Evolutionary conservation across 2,113 vertebrate genomes (phyloP).

Genomic region (Chaetodon auriga): DNA sequence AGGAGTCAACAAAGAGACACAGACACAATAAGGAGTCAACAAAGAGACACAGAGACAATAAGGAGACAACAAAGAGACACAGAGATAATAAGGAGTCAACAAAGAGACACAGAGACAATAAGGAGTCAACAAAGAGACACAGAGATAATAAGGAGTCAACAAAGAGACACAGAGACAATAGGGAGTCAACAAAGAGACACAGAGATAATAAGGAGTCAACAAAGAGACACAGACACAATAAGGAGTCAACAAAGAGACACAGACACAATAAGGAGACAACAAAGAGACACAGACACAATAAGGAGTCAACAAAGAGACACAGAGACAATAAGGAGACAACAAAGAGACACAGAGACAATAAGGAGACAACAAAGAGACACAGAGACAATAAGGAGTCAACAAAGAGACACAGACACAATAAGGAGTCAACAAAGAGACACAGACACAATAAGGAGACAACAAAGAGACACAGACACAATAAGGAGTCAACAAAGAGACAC

Average conservation of each 20-base stretch:
- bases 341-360: neutral
- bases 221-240: neutral
- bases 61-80: neutral
- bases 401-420: neutral
- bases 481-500: too few relatives aligned
- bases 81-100: neutral
- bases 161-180: neutral
- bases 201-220: too few relatives aligned
- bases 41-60: neutral
- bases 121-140: too few relatives aligned
- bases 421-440: neutral
- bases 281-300: too few relatives aligned
- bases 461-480: too few relatives aligned
- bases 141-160: neutral
- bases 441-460: neutral
- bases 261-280: neutral
- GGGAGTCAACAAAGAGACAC: too few relatives aligned
- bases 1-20: too few relatives aligned
- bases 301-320: too few relatives aligned
- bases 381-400: too few relatives aligned
- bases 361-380: too few relatives aligned
- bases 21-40: too few relatives aligned
- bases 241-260: neutral
- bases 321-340: neutral
- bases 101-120: too few relatives aligned